Evolutionary conservation across 92 coral and sea anemone species (phyloP).

Genomic region (Zoanthus sansibaricus): DNA sequence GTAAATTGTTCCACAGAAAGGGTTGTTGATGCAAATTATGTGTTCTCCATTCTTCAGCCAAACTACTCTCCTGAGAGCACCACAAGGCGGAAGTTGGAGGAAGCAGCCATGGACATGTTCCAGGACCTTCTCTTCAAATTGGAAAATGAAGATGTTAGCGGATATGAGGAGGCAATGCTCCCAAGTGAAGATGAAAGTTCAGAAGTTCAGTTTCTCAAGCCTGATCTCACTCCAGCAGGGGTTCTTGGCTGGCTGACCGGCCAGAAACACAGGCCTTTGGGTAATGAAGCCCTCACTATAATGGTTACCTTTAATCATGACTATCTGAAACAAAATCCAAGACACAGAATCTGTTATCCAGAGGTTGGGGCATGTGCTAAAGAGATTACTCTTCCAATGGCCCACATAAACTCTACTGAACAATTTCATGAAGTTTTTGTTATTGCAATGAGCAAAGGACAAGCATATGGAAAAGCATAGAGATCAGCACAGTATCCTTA

Average conservation of each 20-base stretch:
- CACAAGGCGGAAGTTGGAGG: conserved; percentile 39
- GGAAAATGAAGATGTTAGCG: conserved; percentile 42
- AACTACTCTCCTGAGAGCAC: conserved; percentile 44
- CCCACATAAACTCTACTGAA: conserved; percentile 12
- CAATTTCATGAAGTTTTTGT: conserved; percentile 5
- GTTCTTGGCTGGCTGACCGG: conserved; percentile 55
- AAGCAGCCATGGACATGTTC: conserved; percentile 47
- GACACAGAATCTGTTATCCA: conserved; percentile 40
- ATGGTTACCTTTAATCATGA: conserved; percentile 41
- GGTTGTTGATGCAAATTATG: conserved; percentile 54
- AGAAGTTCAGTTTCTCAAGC: conserved; percentile 21
- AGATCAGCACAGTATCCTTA: conserved; percentile 14
- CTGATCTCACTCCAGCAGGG: conserved; percentile 32
- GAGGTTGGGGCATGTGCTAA: conserved; percentile 24
- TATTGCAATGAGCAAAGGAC: conserved; percentile 12
- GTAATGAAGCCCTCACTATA: neutral
- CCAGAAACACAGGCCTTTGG: conserved; percentile 39
- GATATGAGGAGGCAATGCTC: conserved; percentile 17
- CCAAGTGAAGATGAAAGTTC: conserved; percentile 37
- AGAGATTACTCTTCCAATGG: conserved; percentile 14
- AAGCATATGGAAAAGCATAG: conserved; percentile 13
- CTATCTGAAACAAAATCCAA: conserved; percentile 37
- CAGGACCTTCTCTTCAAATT: conserved; percentile 57
- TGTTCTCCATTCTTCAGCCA: conserved; percentile 46
- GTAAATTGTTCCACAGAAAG: conserved; percentile 5